A percentile compares a stretch with the other conserved stretches of the same genome.
phyloP scores from a whole-genome alignment of 1,140 invertebrate species.

The Drosophila sproati region DNA sequence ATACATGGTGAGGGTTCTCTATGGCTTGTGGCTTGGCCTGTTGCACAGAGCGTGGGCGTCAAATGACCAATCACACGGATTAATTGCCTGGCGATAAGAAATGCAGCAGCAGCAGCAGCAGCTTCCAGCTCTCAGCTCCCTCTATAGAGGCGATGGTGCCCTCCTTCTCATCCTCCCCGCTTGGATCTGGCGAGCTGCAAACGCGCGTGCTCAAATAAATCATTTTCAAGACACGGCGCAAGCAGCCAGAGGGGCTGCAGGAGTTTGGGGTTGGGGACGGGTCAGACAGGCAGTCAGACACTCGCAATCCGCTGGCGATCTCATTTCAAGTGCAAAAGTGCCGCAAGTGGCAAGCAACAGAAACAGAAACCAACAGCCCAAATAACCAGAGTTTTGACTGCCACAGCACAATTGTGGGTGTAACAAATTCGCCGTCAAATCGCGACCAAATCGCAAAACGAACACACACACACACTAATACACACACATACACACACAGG shows the following conservation, averaged over 20 bases:
- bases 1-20: background rate
- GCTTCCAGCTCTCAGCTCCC: slow-evolving; percentile 14
- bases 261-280: background rate
- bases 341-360: slow-evolving; percentile 64
- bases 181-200: slow-evolving; percentile 35
- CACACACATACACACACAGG: slow-evolving; percentile 26
- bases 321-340: slow-evolving; percentile 81
- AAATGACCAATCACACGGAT: slow-evolving; percentile 73
- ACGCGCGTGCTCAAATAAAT: slow-evolving; percentile 84
- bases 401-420: slow-evolving; percentile 72
- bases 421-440: slow-evolving; percentile 62
- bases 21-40: background rate
- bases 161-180: slow-evolving; percentile 1
- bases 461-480: slow-evolving; percentile 15
- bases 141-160: slow-evolving; percentile 8
- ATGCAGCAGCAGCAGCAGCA: slow-evolving; percentile 7
- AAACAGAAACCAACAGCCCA: background rate
- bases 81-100: slow-evolving; percentile 73
- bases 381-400: slow-evolving; percentile 36
- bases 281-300: background rate
- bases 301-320: slow-evolving; percentile 66
- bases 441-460: slow-evolving; percentile 48
- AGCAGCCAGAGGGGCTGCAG: slow-evolving; percentile 18
- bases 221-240: slow-evolving; percentile 66
- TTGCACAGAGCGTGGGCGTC: slow-evolving; percentile 58